These are phyloP conservation scores for Drosophila mercatorum DNA, from an alignment of 2,888 invertebrate species.

Conservation along the genomic window DNA sequence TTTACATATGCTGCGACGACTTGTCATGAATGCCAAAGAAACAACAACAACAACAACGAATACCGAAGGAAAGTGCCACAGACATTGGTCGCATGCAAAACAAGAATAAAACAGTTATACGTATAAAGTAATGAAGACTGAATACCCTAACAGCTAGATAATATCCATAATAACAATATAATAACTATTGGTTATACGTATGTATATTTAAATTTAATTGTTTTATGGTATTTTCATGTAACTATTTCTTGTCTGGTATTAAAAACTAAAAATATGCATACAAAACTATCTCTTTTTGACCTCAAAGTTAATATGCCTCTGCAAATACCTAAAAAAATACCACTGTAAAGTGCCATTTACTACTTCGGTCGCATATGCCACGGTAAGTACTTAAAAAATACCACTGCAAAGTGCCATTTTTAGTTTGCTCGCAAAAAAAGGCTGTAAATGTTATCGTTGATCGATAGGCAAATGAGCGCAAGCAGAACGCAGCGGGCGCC, in stretches of 20 bases:
- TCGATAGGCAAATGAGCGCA: constrained; percentile 35
- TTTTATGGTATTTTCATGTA: not conserved
- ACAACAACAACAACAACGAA: not conserved
- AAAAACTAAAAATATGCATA: not conserved
- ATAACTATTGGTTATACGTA: not conserved
- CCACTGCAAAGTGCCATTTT: constrained; percentile 4
- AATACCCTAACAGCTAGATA: constrained; percentile 1
- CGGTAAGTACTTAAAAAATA: not conserved
- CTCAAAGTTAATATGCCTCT: not conserved
- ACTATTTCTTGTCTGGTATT: not conserved
- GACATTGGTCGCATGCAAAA: constrained; percentile 14
- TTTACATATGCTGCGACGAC: constrained; percentile 30
- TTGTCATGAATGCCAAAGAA: constrained; percentile 13
- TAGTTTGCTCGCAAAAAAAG: not conserved
- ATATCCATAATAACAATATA: not conserved
- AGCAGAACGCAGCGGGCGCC: constrained; percentile 31
- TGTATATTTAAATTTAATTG: too few relatives aligned
- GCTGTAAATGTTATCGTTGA: constrained; percentile 32
- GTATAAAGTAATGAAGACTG: not conserved
- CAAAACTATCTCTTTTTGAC: not conserved
- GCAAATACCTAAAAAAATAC: not conserved
- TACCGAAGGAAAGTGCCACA: constrained; percentile 23
- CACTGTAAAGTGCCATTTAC: constrained; percentile 7
- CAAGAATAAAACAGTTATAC: constrained; percentile 4
- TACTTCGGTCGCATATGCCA: not conserved